A percentile compares a stretch with the other conserved stretches of the same genome.
phyloP scores from a whole-genome alignment of 2,113 vertebrate genomes.

The Willisornis vidua region DNA sequence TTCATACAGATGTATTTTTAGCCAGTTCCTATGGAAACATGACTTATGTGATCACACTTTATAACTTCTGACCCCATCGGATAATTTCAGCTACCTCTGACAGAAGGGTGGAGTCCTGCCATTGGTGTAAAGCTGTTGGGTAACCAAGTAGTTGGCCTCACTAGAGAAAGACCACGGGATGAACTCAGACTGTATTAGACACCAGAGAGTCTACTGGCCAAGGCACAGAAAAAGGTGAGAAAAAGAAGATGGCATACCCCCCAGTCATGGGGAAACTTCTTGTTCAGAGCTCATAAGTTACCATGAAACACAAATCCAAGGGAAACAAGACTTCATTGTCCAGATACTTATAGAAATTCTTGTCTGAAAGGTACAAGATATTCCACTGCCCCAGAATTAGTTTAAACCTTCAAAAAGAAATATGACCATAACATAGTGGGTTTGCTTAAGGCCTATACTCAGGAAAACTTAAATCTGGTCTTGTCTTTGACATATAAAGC shows the following conservation, averaged over 20 bases:
- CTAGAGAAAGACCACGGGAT: neutral
- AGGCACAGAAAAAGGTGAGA: neutral
- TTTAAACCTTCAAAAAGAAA: neutral
- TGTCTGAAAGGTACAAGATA: neutral
- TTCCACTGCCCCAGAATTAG: neutral
- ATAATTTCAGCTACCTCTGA: neutral
- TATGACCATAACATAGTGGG: neutral
- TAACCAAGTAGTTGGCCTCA: neutral
- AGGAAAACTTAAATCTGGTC: neutral
- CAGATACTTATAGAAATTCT: neutral
- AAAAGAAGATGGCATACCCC: neutral
- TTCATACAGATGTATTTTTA: conserved; percentile 34
- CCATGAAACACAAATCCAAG: neutral
- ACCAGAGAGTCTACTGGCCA: neutral
- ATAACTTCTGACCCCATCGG: neutral
- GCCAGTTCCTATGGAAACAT: neutral
- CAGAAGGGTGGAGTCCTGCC: neutral
- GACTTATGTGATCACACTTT: neutral
- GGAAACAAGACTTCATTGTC: neutral
- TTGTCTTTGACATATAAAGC: neutral
- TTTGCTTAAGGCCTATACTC: neutral
- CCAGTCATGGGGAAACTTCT: neutral
- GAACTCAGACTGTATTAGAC: neutral
- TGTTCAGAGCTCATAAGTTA: neutral
- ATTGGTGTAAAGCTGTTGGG: neutral